These are phyloP conservation scores for Sorex maritimensis DNA, from an alignment of 2,797 vertebrate genomes.

Conservation along the genomic window DNA sequence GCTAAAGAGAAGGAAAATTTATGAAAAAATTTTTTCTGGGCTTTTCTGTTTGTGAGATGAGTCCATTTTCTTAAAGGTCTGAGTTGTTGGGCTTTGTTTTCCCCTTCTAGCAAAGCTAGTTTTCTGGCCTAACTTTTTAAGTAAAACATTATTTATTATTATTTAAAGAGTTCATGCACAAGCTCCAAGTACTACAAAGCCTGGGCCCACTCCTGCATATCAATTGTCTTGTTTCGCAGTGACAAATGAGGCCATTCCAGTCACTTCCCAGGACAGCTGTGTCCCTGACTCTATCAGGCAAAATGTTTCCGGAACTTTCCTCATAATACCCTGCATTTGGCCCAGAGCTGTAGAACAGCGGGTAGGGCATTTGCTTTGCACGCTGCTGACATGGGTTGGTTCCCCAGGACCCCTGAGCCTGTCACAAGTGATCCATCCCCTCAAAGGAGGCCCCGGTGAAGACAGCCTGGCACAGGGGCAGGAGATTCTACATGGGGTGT, in stretches of 20 bases:
- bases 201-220: neutral
- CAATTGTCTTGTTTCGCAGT: neutral
- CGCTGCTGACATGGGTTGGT: too few species aligned
- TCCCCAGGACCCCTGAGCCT: too few species aligned
- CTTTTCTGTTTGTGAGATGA: slow-evolving; percentile 8
- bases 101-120: slow-evolving; percentile 33
- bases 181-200: neutral
- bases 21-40: slow-evolving; percentile 8
- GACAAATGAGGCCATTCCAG: slow-evolving; percentile 27
- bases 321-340: neutral
- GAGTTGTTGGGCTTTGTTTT: slow-evolving; percentile 21
- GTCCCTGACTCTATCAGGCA: neutral
- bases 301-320: neutral
- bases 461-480: too few species aligned
- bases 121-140: slow-evolving; percentile 46
- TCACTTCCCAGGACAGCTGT: neutral
- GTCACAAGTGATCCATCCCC: too few species aligned
- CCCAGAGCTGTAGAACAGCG: too few species aligned
- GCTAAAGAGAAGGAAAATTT: neutral
- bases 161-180: neutral
- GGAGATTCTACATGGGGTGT: neutral
- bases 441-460: too few species aligned
- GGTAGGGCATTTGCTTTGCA: too few species aligned
- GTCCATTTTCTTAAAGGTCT: neutral
- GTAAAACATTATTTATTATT: neutral